Base-by-base conservation (phyloP, 1,140 invertebrate species). In the Drosophila carrolli region DNA sequence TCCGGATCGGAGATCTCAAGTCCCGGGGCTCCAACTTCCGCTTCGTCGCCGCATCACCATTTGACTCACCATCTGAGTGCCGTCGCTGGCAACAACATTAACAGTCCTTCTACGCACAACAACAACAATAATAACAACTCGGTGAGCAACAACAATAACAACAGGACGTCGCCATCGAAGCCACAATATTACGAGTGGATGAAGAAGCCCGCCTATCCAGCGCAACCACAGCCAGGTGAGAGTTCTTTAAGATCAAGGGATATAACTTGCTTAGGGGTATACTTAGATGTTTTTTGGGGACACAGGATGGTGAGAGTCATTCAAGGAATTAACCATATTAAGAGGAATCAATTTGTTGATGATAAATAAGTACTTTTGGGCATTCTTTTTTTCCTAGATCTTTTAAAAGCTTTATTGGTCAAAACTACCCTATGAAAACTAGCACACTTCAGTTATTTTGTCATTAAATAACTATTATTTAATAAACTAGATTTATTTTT, bases 181-280 rank as follows among this genome's bases (percentile, higher is more conserved):
- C 96, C 96, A 55, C 97, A 97, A 0, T 97, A 95, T 90, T 98
- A 95, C 91, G 97, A 97, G 74, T 98, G 97, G 97, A 97, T 98
- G 95, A 97, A 96, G 90, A 97, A 97, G 91, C 95, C 96, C 0
- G 95, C 96, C 9, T 97, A 97, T 91, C 96, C 97, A 88, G 95
- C 93, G 48, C 96, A 97, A 84, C 95, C 96, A 0, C 96, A 96
- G 93, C 96, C 96, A 93, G 96, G 97, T 97, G 92, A 94, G 92
- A 94, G 94, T 54, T 58, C n/a, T n/a, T 0, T 9, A 46, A 23
- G 2, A 8, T 13, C 1, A 11, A 13, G 23, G 16, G 10, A 16
- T 43, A 32, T 35, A 7, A 13, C 19, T 7, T 7, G 44, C 8
- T 41, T 7, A 14, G 1, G n/a, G 7, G 2, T 41, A 1, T 6